These are phyloP conservation scores for Triplophysa rosa DNA, from an alignment of 2,113 vertebrate species.

Conservation along the genomic window DNA sequence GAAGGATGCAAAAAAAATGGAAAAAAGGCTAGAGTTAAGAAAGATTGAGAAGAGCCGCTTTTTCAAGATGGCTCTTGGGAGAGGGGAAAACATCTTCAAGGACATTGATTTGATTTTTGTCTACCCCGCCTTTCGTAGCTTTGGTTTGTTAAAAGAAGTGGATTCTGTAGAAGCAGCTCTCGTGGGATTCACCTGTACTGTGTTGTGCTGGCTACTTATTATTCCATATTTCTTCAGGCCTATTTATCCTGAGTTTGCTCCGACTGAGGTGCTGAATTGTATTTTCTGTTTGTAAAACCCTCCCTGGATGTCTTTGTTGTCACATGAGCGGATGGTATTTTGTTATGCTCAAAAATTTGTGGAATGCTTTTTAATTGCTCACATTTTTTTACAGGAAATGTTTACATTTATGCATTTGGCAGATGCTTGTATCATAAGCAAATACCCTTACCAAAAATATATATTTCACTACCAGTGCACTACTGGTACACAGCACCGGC, in stretches of 20 bases:
- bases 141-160: slow-evolving; percentile 52
- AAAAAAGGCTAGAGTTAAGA: slow-evolving; percentile 14
- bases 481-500: too few relatives aligned
- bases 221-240: slow-evolving; percentile 46
- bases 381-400: background rate
- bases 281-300: slow-evolving; percentile 18
- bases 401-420: too few relatives aligned
- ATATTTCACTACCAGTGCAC: too few relatives aligned
- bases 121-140: slow-evolving; percentile 33
- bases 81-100: slow-evolving; percentile 53
- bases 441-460: too few relatives aligned
- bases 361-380: slow-evolving; percentile 21
- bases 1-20: slow-evolving; percentile 8
- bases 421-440: too few relatives aligned
- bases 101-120: slow-evolving; percentile 54
- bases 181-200: slow-evolving; percentile 30
- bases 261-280: slow-evolving; percentile 35
- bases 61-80: slow-evolving; percentile 47
- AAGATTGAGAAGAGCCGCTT: slow-evolving; percentile 24
- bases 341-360: slow-evolving; percentile 29
- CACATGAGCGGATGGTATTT: slow-evolving; percentile 35
- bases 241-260: slow-evolving; percentile 40
- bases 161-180: slow-evolving; percentile 42
- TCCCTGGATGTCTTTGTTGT: slow-evolving; percentile 29
- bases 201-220: slow-evolving; percentile 48